Evolutionary conservation across 2,888 invertebrate species (phyloP).

Genomic region (Lycaena phlaeas): DNA sequence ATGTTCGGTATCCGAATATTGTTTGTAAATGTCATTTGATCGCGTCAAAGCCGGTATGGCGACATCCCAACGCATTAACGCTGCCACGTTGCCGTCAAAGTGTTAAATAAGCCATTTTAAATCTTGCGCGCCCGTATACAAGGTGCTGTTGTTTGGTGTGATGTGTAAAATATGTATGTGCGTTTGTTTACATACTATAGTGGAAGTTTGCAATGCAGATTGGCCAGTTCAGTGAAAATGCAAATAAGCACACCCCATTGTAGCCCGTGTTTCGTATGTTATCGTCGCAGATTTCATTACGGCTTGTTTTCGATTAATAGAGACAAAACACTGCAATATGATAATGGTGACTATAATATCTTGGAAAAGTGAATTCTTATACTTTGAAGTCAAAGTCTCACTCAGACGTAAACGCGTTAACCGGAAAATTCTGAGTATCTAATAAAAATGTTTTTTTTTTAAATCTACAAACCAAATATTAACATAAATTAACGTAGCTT

Average conservation of each 20-base stretch:
- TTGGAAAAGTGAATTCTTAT: too few species aligned
- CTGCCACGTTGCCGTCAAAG: conserved; percentile 10
- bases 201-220: conserved; percentile 60
- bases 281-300: conserved; percentile 20
- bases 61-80: conserved; percentile 28
- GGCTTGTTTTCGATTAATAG: too few species aligned
- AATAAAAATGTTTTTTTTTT: too few species aligned
- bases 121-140: conserved; percentile 5
- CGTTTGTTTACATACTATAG: conserved; percentile 39
- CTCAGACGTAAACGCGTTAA: too few species aligned
- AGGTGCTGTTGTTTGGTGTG: background rate
- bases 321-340: too few species aligned
- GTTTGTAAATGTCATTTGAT: conserved; percentile 41
- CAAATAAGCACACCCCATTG: conserved; percentile 41
- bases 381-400: too few species aligned
- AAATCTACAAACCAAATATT: too few species aligned
- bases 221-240: conserved; percentile 57
- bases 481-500: too few species aligned
- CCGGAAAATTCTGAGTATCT: too few species aligned
- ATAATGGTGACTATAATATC: too few species aligned
- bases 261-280: conserved; percentile 28
- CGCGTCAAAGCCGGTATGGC: conserved; percentile 41
- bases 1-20: conserved; percentile 27
- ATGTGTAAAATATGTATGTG: conserved; percentile 18
- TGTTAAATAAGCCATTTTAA: conserved; percentile 12